phyloP scores from a whole-genome alignment of 2,888 invertebrate species.

The Zelleria hepariella region DNA sequence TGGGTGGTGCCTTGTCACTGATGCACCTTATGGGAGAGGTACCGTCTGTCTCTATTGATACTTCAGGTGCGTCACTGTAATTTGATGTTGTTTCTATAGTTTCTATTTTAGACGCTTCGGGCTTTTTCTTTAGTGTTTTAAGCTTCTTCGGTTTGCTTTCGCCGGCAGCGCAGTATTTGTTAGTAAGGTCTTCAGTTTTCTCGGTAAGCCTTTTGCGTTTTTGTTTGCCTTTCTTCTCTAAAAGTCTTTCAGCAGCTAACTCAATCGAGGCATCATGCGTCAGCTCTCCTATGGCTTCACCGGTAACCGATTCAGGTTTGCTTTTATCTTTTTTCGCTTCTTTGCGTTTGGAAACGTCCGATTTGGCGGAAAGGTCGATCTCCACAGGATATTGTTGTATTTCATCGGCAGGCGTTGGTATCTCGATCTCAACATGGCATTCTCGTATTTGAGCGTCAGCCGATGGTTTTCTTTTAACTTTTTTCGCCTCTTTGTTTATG shows the following conservation, averaged over 20 bases:
- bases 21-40: not conserved
- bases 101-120: not conserved
- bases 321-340: constrained; percentile 8
- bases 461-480: constrained; percentile 6
- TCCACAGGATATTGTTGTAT: not conserved
- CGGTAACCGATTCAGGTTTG: not conserved
- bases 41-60: constrained; percentile 30
- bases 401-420: too few species aligned
- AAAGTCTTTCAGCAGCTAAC: not conserved
- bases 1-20: constrained; percentile 38
- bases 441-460: too few species aligned
- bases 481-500: constrained; percentile 7
- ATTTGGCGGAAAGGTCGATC: not conserved
- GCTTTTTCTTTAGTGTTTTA: not conserved
- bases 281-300: not conserved
- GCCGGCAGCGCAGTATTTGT: not conserved
- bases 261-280: not conserved
- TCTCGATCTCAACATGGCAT: too few species aligned
- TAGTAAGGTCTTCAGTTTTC: not conserved
- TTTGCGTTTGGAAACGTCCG: not conserved
- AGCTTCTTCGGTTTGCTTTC: not conserved
- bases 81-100: constrained; percentile 8
- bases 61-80: constrained; percentile 24
- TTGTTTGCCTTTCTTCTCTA: not conserved
- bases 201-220: not conserved